phyloP scores from a whole-genome alignment of 2,888 invertebrate species.

The Adineta ricciae region DNA sequence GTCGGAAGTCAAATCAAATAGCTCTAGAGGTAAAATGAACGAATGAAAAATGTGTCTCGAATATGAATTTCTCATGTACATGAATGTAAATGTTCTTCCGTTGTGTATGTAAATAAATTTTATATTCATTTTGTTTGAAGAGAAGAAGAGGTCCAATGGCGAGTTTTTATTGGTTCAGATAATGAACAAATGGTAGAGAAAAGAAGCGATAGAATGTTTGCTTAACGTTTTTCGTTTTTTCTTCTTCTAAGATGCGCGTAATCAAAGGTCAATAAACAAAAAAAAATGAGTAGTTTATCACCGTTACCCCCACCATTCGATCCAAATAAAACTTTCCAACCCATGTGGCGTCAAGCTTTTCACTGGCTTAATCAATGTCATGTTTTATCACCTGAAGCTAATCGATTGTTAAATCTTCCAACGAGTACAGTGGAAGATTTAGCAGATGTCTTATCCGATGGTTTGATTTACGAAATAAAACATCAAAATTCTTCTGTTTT shows the following conservation, averaged over 20 bases:
- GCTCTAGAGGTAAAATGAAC: no score
- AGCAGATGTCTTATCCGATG: background rate
- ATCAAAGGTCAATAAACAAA: slow-evolving; percentile 13
- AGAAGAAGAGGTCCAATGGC: background rate
- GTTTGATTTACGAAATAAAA: background rate
- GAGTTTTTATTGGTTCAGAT: background rate
- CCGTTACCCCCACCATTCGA: background rate
- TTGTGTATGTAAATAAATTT: no score
- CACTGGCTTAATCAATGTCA: background rate
- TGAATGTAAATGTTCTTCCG: no score
- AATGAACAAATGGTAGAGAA: background rate
- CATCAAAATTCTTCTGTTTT: no score
- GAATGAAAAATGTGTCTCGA: no score
- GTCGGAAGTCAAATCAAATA: no score
- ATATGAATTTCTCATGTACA: no score
- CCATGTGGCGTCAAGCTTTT: background rate
- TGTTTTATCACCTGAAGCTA: background rate
- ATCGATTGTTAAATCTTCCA: background rate
- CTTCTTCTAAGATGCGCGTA: background rate
- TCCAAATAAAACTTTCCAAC: background rate
- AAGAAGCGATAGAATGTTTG: background rate
- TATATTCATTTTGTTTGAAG: no score
- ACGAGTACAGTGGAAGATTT: background rate
- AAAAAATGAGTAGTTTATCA: background rate
- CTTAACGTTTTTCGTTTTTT: slow-evolving; percentile 3